Percentiles rank a stretch among this genome's conserved stretches.
Conservation (phyloP, 2,888 invertebrate species). For the Thumatha senex region DNA sequence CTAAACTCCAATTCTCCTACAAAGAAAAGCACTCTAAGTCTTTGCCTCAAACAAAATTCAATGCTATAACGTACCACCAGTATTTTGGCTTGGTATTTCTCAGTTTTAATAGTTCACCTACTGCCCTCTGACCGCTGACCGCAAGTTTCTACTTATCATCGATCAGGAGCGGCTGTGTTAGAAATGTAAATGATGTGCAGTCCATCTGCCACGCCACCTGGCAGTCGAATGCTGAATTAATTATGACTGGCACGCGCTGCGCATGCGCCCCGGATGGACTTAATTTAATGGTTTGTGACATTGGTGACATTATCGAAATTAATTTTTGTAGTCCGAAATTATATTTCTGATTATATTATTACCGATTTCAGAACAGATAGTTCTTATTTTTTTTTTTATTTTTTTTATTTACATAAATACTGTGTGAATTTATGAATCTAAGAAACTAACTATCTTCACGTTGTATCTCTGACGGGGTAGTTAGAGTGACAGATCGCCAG, state of each 20-base stretch:
- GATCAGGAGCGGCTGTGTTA: slow-evolving; percentile 41
- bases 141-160: slow-evolving; percentile 25
- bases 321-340: slow-evolving; percentile 1
- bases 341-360: slow-evolving; percentile 1
- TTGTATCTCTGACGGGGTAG: too few species aligned
- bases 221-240: slow-evolving; percentile 68
- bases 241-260: slow-evolving; percentile 64
- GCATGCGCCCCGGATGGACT: slow-evolving; percentile 36
- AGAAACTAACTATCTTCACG: too few species aligned
- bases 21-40: too few species aligned
- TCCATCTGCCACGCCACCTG: slow-evolving; percentile 79
- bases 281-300: slow-evolving; percentile 7
- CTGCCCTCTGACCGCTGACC: slow-evolving; percentile 14
- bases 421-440: too few species aligned
- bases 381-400: too few species aligned
- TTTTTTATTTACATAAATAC: too few species aligned
- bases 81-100: not conserved
- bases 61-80: too few species aligned
- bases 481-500: too few species aligned
- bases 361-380: too few species aligned
- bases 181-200: slow-evolving; percentile 57
- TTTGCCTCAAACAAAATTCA: too few species aligned
- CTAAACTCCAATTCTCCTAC: too few species aligned
- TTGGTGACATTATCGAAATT: slow-evolving; percentile 15
- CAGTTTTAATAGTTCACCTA: not conserved